Base-by-base conservation (phyloP, 2,797 vertebrate genomes). In the Artibeus jamaicensis region DNA sequence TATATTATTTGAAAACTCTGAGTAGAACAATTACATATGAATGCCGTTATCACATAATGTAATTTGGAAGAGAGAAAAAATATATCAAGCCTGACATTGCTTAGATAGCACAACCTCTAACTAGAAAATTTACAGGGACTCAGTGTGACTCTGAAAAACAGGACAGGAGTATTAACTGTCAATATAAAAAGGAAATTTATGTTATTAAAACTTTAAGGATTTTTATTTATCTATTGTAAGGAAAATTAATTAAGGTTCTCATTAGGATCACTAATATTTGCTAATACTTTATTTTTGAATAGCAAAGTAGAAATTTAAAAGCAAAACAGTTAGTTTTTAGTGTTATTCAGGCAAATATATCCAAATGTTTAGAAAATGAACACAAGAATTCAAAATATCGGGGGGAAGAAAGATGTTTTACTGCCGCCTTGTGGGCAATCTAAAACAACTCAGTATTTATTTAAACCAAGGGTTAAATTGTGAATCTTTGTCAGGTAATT, bases 351-450 rank as follows among this genome's bases (percentile, higher is more conserved):
- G 98, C 98, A 99, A 99, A 98, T 98, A 97, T 98, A 98, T 98
- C 97, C 94, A 90, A 97, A 44, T 39, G 86, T 97, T 97, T 93
- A 97, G 96, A 93, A 93, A 97, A 95, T 9, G 96, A 97, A 92
- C 67, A 74, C 9, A 68, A 5, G 50, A 46, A 96, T 93, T 94
- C 65, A 65, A 62, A 73, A 96, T 87, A 92, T 34, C 78, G 81
- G n/a, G 81, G 96, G 96, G 95, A 98, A 98, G 98, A 39, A 91
- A 99, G 98, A 98, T 98, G 98, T 98, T 98, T 97, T 99, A 99
- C 99, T 99, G 99, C 99, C 99, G 99, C 99, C 99, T 99, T 99
- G 99, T 99, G 99, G 99, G 97, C 82, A 79, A 95, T 95, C 42
- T 55, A 9, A 48, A 88, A 92, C 71, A 93, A 48, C 55, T 0